A percentile compares a stretch with the other conserved stretches of the same genome.
Evolutionary conservation across 2,113 vertebrate species (phyloP).

Genomic region (Macquaria australasica): DNA sequence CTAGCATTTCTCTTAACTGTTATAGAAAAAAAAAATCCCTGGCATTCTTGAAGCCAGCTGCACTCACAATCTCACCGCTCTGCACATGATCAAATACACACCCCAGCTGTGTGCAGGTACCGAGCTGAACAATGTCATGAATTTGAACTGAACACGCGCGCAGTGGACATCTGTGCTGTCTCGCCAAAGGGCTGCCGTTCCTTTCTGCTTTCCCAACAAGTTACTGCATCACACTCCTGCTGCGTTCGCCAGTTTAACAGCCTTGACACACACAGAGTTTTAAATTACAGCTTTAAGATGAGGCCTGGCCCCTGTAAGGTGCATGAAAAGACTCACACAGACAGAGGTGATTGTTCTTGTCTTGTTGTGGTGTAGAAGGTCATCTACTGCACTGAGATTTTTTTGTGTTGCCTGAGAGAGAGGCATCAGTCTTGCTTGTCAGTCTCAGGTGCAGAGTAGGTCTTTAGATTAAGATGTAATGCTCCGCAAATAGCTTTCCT

Average conservation of each 20-base stretch:
- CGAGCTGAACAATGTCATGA: constrained; percentile 2
- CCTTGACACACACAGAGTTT: background rate
- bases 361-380: constrained; percentile 2
- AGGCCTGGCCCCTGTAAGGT: background rate
- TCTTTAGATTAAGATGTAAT: constrained; percentile 48
- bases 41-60: constrained; percentile 18
- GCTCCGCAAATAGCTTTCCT: constrained; percentile 44
- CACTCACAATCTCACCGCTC: background rate
- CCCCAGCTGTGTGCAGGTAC: constrained; percentile 44
- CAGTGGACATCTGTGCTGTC: constrained; percentile 39
- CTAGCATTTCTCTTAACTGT: constrained; percentile 37
- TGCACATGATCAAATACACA: constrained; percentile 26
- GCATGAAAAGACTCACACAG: background rate
- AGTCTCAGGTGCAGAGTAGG: constrained; percentile 50
- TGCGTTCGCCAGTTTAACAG: constrained; percentile 8
- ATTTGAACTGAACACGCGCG: constrained; percentile 3
- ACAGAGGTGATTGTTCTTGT: background rate
- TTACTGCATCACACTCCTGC: constrained; percentile 10
- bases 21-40: constrained; percentile 26
- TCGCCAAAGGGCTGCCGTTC: background rate
- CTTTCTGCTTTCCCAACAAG: constrained; percentile 30
- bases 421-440: constrained; percentile 35
- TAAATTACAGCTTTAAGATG: constrained; percentile 16
- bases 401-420: background rate
- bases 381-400: background rate